Evolutionary conservation across 2,113 vertebrate species (phyloP).

Genomic region (Lycocorax pyrrhopterus): DNA sequence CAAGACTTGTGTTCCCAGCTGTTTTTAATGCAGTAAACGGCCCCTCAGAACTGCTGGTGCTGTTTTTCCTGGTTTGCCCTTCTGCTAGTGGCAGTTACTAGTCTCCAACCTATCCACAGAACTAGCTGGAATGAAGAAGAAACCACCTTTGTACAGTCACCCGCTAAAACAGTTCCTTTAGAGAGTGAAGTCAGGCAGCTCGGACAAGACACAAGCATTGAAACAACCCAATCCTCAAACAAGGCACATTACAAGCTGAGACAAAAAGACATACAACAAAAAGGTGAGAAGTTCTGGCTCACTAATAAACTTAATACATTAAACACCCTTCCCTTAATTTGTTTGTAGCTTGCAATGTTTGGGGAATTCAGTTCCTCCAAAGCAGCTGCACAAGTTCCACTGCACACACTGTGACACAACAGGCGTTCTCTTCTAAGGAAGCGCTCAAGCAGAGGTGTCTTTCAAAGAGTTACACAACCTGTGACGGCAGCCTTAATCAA

Average conservation of each 20-base stretch:
- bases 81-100: not conserved
- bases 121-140: not conserved
- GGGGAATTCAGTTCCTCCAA: conserved; percentile 47
- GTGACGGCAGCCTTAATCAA: conserved; percentile 22
- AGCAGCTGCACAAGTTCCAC: conserved; percentile 24
- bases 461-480: conserved; percentile 52
- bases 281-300: not conserved
- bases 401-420: conserved; percentile 7
- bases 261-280: not conserved
- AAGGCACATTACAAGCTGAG: not conserved
- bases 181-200: not conserved
- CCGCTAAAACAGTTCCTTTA: not conserved
- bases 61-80: not conserved
- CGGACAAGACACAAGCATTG: not conserved
- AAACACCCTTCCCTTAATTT: conserved; percentile 43
- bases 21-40: not conserved
- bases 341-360: conserved; percentile 40
- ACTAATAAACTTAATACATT: not conserved
- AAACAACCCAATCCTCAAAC: not conserved
- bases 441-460: conserved; percentile 43
- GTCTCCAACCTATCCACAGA: not conserved
- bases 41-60: not conserved
- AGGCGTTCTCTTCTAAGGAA: conserved; percentile 60
- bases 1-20: not conserved
- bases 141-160: not conserved